Base-by-base conservation (phyloP, 2,113 vertebrate species). In the Amphilophus citrinellus region DNA sequence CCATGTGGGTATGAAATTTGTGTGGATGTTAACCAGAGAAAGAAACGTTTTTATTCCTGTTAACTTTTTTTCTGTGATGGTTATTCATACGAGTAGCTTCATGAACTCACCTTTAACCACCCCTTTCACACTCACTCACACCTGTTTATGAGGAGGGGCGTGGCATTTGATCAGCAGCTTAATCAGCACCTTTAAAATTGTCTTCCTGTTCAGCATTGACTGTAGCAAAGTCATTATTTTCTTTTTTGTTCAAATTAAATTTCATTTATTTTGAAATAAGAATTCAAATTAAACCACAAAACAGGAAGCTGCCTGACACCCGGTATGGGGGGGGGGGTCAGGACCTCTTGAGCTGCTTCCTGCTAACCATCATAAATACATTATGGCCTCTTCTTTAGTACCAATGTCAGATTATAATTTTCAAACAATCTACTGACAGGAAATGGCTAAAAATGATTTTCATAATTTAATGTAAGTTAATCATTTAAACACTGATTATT, bases 341-440 rank as follows among this genome's bases (percentile, higher is more conserved):
- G 37, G 42, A 22, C 63, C 63, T 66, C 62, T 15, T 15, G 7
- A 27, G 42, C 10, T 47, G 42, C 42, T 44, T 44, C 11, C 3
- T 44, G 11, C 11, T 44, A 44, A 14, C 4, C 11, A 44, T 44
- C 42, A 11, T 30, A 13, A n/a, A 24, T 58, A 18, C 5, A 13
- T 50, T 17, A 37, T 15, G 1, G 1, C 42, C 42, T 18, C 5
- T 39, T 8, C 62, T 65, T 65, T 37, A 5, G 20, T 42, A 1
- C n/a, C 11, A 1, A 65, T 0, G 1, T 42, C 6, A 42, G 35
- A 8, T 68, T 30, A 10, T 17, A 11, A 24, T 15, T 17, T 66
- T 44, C 27, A 27, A 27, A 27, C 37, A 44, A 6, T 17, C 42
- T n/a, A 27, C 0, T 17, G 1, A 0, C 5, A 50, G 39, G 42